Percentiles rank a stretch among this genome's conserved stretches.
These are phyloP conservation scores for Tribolium freemani DNA, from an alignment of 2,888 invertebrate species.

Conservation along the genomic window DNA sequence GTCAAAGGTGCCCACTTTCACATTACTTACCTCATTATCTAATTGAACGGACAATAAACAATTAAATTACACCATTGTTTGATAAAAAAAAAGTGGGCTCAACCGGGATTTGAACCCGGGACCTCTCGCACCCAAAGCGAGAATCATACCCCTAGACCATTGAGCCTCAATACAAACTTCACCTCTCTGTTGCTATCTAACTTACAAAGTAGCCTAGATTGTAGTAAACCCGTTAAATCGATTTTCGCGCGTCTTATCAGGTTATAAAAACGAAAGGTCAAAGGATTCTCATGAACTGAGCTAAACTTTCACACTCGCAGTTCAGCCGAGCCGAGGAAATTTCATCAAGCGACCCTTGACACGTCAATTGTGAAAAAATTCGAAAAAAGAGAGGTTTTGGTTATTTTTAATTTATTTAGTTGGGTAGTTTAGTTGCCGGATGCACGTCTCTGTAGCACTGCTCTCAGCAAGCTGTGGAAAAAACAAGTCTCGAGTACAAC, in stretches of 20 bases:
- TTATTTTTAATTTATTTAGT: too few relatives aligned
- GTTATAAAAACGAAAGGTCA: constrained; percentile 38
- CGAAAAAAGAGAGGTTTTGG: too few relatives aligned
- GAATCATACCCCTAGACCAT: constrained; percentile 70
- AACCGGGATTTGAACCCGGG: constrained; percentile 69
- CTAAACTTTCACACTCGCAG: constrained; percentile 36
- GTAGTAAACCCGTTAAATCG: background rate
- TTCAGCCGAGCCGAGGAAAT: constrained; percentile 8
- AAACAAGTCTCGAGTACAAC: constrained; percentile 32
- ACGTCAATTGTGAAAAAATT: constrained; percentile 60
- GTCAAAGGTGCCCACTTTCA: too few relatives aligned
- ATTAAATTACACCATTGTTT: background rate
- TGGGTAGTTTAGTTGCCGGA: background rate
- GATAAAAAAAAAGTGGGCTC: constrained; percentile 61
- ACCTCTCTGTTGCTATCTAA: background rate
- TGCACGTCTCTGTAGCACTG: constrained; percentile 12
- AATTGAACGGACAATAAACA: too few relatives aligned
- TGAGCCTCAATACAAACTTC: constrained; percentile 61
- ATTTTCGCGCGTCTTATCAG: constrained; percentile 29
- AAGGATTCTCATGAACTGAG: constrained; percentile 41
- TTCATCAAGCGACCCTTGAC: too few relatives aligned
- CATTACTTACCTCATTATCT: too few relatives aligned
- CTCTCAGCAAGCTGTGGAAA: constrained; percentile 13
- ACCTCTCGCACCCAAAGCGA: constrained; percentile 70
- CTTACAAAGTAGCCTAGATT: background rate